Percentiles rank a stretch among this genome's conserved stretches.
phyloP scores from a whole-genome alignment of 2,113 vertebrate species.

The Nycticorax nycticorax region DNA sequence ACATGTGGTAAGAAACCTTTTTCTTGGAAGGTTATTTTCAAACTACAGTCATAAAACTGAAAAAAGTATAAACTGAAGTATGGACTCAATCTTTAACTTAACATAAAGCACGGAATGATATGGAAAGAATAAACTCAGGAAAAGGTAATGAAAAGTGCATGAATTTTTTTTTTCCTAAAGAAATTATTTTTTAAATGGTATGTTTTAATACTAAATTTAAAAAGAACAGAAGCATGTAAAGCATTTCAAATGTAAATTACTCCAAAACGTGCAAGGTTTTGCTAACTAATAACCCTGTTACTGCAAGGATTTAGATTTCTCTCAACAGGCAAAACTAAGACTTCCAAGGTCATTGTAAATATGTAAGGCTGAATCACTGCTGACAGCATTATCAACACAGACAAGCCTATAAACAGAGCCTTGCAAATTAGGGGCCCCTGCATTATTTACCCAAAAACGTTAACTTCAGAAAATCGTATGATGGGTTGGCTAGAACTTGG shows the following conservation, averaged over 20 bases:
- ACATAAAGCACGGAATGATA: background rate
- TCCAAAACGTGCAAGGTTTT: background rate
- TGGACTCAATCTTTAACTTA: background rate
- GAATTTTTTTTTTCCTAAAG: background rate
- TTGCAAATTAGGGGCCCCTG: background rate
- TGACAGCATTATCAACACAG: background rate
- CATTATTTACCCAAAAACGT: background rate
- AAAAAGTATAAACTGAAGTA: background rate
- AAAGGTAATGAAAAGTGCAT: background rate
- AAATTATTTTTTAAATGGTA: background rate
- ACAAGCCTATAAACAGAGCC: background rate
- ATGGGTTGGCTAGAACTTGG: background rate
- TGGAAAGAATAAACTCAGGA: background rate
- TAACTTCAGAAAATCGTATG: background rate
- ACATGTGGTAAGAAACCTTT: background rate
- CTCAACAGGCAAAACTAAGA: background rate
- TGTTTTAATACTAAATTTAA: background rate
- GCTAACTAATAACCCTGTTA: background rate
- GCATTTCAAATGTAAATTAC: background rate
- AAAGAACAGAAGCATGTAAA: background rate
- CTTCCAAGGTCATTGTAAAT: background rate
- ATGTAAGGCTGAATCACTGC: background rate
- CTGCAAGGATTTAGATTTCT: background rate
- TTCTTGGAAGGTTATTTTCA: background rate
- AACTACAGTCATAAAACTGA: background rate